Percentiles rank a stretch among this genome's conserved stretches.
phyloP scores from a whole-genome alignment of 2,888 invertebrate species.

The Orgyia antiqua region DNA sequence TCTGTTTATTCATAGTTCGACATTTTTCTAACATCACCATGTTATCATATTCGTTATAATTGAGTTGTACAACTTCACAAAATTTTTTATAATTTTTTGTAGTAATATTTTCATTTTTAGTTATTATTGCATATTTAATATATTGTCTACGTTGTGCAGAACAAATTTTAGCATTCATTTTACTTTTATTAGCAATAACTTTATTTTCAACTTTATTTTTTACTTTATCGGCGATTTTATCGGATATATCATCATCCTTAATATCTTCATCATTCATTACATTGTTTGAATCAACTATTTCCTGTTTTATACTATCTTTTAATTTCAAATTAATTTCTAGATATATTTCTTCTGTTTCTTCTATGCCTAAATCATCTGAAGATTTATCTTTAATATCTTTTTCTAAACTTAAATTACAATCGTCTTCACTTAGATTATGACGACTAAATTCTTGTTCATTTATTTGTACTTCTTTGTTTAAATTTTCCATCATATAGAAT shows the following conservation, averaged over 20 bases:
- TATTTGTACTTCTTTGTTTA: too few species aligned
- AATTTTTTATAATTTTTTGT: conserved; percentile 2
- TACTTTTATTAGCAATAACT: too few species aligned
- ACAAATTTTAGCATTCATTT: neutral
- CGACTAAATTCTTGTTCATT: too few species aligned
- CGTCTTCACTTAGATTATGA: too few species aligned
- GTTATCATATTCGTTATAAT: conserved; percentile 24
- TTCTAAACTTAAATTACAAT: too few species aligned
- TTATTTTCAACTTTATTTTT: too few species aligned
- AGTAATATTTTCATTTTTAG: neutral
- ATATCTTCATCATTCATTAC: conserved; percentile 7
- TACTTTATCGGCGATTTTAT: neutral
- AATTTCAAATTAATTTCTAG: too few species aligned
- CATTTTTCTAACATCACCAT: conserved; percentile 16
- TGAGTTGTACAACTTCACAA: conserved; percentile 20
- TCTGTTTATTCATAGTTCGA: conserved; percentile 1
- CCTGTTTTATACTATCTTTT: too few species aligned
- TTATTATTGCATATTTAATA: conserved; percentile 4
- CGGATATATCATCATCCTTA: neutral
- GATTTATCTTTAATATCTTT: too few species aligned
- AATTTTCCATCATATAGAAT: too few species aligned
- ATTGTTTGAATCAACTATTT: conserved; percentile 6
- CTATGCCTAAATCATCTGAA: too few species aligned
- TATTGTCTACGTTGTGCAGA: conserved; percentile 3
- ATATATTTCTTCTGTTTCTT: too few species aligned